A percentile compares a stretch with the other conserved stretches of the same genome.
phyloP scores from a whole-genome alignment of 2,888 invertebrate genomes.

The Drosophila nr. perissopoda region DNA sequence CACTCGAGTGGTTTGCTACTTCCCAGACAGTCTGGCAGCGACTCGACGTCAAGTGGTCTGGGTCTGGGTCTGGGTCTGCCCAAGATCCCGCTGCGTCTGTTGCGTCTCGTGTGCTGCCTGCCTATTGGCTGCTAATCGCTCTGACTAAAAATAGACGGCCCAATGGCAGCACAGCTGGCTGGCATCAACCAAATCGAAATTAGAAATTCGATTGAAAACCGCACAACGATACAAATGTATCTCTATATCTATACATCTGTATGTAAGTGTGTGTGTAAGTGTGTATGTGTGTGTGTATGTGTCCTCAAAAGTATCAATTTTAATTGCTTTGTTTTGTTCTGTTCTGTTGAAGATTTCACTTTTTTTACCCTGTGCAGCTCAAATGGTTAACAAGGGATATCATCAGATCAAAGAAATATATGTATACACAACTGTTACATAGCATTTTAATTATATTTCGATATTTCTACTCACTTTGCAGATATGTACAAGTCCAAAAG shows the following conservation, averaged over 20 bases:
- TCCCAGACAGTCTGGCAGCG: slow-evolving; percentile 55
- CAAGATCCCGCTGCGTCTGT: not conserved
- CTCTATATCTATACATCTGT: slow-evolving; percentile 29
- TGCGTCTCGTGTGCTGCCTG: slow-evolving; percentile 12
- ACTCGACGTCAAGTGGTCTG: slow-evolving; percentile 54
- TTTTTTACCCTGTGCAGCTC: slow-evolving; percentile 17
- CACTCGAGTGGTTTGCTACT: slow-evolving; percentile 38
- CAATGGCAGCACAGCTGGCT: slow-evolving; percentile 71
- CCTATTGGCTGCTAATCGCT: slow-evolving; percentile 79
- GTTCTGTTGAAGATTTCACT: slow-evolving; percentile 24
- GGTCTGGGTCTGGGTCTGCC: slow-evolving; percentile 8
- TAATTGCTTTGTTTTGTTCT: slow-evolving; percentile 46
- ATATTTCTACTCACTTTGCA: not conserved
- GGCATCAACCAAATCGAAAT: slow-evolving; percentile 55
- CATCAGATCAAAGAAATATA: not conserved
- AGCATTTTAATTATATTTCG: not conserved
- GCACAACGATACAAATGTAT: slow-evolving; percentile 62
- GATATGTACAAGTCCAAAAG: not conserved
- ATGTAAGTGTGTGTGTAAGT: not conserved
- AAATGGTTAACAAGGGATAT: slow-evolving; percentile 1
- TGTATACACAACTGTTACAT: not conserved
- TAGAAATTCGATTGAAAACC: slow-evolving; percentile 60
- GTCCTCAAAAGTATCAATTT: slow-evolving; percentile 51
- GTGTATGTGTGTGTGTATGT: not conserved
- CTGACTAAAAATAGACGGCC: slow-evolving; percentile 62